Base-by-base conservation (phyloP, 2,113 vertebrate genomes). In the Phalacrocorax pelagicus region DNA sequence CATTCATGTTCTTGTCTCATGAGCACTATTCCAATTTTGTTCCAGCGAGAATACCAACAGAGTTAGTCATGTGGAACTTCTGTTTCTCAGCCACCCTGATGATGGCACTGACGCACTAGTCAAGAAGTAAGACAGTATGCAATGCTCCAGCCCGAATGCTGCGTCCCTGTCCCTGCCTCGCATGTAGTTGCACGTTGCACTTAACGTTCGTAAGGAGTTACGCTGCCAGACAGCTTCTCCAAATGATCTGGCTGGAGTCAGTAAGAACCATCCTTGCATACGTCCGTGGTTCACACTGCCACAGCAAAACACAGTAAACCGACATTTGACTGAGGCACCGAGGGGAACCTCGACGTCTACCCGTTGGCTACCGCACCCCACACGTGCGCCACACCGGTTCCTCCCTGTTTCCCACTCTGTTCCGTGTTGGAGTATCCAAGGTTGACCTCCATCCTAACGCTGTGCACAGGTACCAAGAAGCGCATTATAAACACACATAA, bases 1-100 rank as follows among this genome's bases (percentile, higher is more conserved):
- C 5, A 0, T 82, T 65, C 54, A 24, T 23, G 15, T 27, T 40
- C 58, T 11, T 17, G 22, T 51, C 54, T 54, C 32, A 51, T 16
- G 15, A 82, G 69, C 26, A 11, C 10, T 34, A 24, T 55, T 75
- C 40, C 36, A 23, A 30, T 49, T 90, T 70, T 70, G 38, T 38
- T 90, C 78, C 44, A 23, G 30, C 44, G 38, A 10, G 4, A 44
- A 58, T 19, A 54, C 46, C 57, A 66, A 75, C 54, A 61, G n/a
- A 78, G 49, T 72, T 46, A 79, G 38, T 32, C 71, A 54, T 7
- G 42, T 30, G 66, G 49, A 90, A 70, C 38, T 63, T 18, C 47
- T 83, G 72, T 63, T 83, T 95, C 79, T 59, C 82, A 95, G 82
- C 55, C 82, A 90, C 94, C 86, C 94, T 90, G 91, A 92, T 83